Evolutionary conservation across 2,888 invertebrate genomes (phyloP).

Genomic region (Tetropium fuscum): DNA sequence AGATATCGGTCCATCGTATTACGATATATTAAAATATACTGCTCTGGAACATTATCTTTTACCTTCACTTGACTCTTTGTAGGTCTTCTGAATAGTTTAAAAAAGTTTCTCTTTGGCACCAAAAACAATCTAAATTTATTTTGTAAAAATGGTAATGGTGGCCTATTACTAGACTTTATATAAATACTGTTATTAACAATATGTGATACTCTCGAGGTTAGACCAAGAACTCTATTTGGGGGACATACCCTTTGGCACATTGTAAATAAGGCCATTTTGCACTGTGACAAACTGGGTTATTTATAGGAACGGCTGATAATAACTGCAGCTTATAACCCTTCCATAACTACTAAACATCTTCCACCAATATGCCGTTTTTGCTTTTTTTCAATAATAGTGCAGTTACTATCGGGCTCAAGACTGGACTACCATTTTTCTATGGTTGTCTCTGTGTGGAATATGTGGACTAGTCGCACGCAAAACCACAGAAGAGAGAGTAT

Average conservation of each 20-base stretch:
- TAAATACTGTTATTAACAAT: background rate
- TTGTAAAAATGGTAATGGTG: slow-evolving; percentile 6
- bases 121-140: background rate
- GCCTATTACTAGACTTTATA: background rate
- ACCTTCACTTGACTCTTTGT: slow-evolving; percentile 42
- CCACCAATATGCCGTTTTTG: too few species aligned
- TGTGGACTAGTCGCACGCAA: too few species aligned
- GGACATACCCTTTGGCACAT: background rate
- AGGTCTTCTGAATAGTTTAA: slow-evolving; percentile 43
- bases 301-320: background rate
- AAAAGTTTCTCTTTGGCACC: slow-evolving; percentile 39
- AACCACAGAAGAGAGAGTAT: too few species aligned
- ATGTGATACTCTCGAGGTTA: background rate
- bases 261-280: background rate
- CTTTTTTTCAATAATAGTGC: too few species aligned
- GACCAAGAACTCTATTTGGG: background rate
- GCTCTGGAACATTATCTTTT: slow-evolving; percentile 57
- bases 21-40: slow-evolving; percentile 59
- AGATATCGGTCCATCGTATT: slow-evolving; percentile 56
- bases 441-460: too few species aligned
- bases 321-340: background rate
- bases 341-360: too few species aligned
- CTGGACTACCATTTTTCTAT: too few species aligned
- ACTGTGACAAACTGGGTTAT: too few species aligned
- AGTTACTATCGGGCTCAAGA: too few species aligned